phyloP scores from a whole-genome alignment of 2,113 vertebrate species.

The Nanorana parkeri region DNA sequence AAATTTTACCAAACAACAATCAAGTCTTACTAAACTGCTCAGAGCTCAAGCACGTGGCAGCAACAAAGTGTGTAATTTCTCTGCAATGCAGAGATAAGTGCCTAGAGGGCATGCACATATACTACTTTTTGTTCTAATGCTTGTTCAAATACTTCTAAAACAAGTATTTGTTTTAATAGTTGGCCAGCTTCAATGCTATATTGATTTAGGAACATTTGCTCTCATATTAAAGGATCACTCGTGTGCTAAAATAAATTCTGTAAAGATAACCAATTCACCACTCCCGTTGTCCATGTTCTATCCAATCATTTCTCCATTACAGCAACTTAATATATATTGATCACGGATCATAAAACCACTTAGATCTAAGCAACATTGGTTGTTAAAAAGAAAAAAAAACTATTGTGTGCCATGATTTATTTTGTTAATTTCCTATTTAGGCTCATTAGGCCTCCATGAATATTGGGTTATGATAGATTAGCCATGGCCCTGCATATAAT shows the following conservation, averaged over 20 bases:
- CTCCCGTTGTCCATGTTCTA: conserved; percentile 27
- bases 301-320: conserved; percentile 56
- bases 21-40: not conserved
- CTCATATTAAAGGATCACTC: conserved; percentile 16
- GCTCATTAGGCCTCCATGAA: conserved; percentile 52
- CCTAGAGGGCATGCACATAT: not conserved
- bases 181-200: not conserved
- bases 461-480: conserved; percentile 54
- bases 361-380: conserved; percentile 42
- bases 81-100: not conserved
- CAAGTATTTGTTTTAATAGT: not conserved
- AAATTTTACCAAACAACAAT: too few species aligned
- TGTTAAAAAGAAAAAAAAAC: conserved; percentile 42
- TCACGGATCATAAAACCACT: conserved; percentile 57
- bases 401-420: conserved; percentile 55
- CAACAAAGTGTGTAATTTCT: not conserved
- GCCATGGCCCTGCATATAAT: conserved; percentile 52
- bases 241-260: conserved; percentile 40
- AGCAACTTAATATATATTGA: conserved; percentile 56
- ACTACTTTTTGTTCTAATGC: not conserved
- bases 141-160: not conserved
- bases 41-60: not conserved
- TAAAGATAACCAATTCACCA: conserved; percentile 40
- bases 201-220: conserved; percentile 28
- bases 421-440: conserved; percentile 56